Evolutionary conservation across 2,113 vertebrate genomes (phyloP), one percentile per base, ranked within the genome.

Genomic region (Alouatta palliata): DNA sequence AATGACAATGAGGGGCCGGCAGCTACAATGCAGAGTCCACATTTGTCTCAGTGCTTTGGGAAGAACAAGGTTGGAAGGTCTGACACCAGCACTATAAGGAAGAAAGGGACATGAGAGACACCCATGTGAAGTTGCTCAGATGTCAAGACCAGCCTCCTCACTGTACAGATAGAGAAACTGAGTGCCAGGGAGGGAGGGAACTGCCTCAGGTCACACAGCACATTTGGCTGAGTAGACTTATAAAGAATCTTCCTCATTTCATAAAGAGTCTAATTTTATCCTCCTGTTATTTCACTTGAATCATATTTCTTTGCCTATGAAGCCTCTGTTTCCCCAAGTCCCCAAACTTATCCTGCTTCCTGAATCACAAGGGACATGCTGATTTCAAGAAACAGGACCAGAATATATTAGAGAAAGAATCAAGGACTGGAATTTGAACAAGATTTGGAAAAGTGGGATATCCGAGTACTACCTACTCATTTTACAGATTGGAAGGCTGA

Each of bases 321-420:
- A 80, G 23, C 17, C 54, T 64, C 13, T 40, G 0, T 56, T 32
- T 77, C 37, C 45, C 58, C 10, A 8, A 5, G 32, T 8, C 70
- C 16, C 25, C 16, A 25, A 3, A 58, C 4, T 13, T 19, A 12
- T 21, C 4, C 21, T 6, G 7, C 3, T 47, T 6, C 54, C 5
- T 23, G 8, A 11, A 0, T 11, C 8, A 11, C 11, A 56, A 3
- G 37, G 23, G 6, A 92, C 9, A 94, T n/a, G 47, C 68, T 83
- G 76, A 75, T 52, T 23, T 89, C 61, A 27, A 77, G 30, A 79
- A 45, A 40, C 1, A 73, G 77, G 21, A 86, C 45, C 8, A 87
- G 14, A 86, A n/a, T 8, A 19, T 32, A 0, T 75, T 71, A 49
- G 45, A 37, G 19, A 43, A 47, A 82, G 25, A 83, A 49, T 37